Conservation (phyloP, 2,888 invertebrate genomes). For the Cheilosia variabilis region DNA sequence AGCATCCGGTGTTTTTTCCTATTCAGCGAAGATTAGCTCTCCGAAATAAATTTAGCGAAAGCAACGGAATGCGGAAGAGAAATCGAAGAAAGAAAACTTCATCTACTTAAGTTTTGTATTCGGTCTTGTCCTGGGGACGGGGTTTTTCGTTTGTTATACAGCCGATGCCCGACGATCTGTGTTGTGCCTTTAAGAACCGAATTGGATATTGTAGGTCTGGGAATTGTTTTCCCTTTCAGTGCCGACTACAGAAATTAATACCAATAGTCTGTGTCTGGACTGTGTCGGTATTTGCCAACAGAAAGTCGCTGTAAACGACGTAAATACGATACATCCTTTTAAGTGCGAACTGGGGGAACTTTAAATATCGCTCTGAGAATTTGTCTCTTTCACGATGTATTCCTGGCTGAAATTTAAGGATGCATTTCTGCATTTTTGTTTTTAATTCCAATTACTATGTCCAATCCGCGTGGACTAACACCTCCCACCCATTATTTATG, state of each 20-base stretch:
- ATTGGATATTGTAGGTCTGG: conserved; percentile 47
- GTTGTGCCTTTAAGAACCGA: conserved; percentile 29
- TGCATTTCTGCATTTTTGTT: too few species aligned
- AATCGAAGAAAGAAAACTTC: conserved; percentile 58
- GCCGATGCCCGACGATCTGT: conserved; percentile 20
- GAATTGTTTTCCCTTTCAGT: conserved; percentile 53
- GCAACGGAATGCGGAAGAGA: conserved; percentile 57
- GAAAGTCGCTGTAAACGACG: background rate
- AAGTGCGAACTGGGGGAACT: background rate
- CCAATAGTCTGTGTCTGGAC: conserved; percentile 43
- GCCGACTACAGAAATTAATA: conserved; percentile 57
- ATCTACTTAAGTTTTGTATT: conserved; percentile 48
- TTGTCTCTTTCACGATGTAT: background rate
- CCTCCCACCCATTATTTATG: conserved; percentile 18
- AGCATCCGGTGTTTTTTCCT: conserved; percentile 35
- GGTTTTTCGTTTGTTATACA: background rate
- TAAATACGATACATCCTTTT: background rate
- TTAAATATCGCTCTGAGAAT: background rate
- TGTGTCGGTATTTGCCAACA: conserved; percentile 9
- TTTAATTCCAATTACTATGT: conserved; percentile 6
- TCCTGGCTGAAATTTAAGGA: too few species aligned
- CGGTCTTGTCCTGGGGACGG: background rate
- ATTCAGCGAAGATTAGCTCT: conserved; percentile 71
- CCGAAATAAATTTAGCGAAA: conserved; percentile 69
- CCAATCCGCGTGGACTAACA: conserved; percentile 8